Evolutionary conservation across 2,888 invertebrate species (phyloP).

Genomic region (Anticlea derivata): DNA sequence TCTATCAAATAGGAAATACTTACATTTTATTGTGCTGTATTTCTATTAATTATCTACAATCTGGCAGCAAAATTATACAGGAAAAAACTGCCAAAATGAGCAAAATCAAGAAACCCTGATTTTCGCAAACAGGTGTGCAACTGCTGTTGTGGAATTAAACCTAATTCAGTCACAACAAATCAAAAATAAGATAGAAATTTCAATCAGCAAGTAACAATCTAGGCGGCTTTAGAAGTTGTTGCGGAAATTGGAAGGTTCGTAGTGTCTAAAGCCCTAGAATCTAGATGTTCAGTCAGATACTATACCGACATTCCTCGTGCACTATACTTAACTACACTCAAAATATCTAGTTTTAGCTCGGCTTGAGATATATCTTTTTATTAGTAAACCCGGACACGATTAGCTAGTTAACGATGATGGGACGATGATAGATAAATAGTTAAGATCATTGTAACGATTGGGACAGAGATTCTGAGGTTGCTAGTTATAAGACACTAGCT

Average conservation of each 20-base stretch:
- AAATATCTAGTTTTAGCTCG: conserved; percentile 29
- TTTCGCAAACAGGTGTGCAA: too few species aligned
- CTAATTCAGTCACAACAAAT: too few species aligned
- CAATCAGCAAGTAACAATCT: too few species aligned
- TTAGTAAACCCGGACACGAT: conserved; percentile 35
- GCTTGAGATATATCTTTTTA: conserved; percentile 33
- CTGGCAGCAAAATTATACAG: too few species aligned
- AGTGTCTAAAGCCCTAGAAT: conserved; percentile 33
- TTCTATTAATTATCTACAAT: too few species aligned
- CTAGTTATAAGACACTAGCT: too few species aligned
- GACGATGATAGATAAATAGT: conserved; percentile 17
- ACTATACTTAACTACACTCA: conserved; percentile 34
- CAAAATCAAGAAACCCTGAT: too few species aligned
- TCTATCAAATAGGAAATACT: too few species aligned
- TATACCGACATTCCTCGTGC: conserved; percentile 43
- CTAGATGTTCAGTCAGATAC: conserved; percentile 51
- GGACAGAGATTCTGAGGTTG: neutral
- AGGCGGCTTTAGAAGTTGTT: neutral
- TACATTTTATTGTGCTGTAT: too few species aligned
- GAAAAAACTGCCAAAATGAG: too few species aligned
- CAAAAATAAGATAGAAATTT: too few species aligned
- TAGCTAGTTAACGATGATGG: conserved; percentile 22
- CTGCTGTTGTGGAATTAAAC: too few species aligned
- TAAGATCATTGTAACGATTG: conserved; percentile 7
- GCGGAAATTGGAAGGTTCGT: conserved; percentile 12